These are phyloP conservation scores for Crossaster papposus DNA, from an alignment of 53 echinoderm and acorn worm genomes.

Conservation along the genomic window DNA sequence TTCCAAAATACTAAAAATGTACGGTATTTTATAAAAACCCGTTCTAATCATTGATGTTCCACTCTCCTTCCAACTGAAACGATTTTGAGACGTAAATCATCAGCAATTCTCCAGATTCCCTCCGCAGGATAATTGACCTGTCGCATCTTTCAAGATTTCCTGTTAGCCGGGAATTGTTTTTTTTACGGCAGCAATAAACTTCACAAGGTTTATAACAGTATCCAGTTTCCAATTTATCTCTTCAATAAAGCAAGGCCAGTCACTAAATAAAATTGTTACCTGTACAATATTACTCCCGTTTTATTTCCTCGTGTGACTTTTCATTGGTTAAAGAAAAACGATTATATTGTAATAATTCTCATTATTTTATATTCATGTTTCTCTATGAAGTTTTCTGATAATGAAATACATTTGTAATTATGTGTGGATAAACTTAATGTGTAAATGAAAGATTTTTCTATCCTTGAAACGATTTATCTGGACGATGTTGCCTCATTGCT, in stretches of 20 bases:
- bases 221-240: conserved; percentile 28
- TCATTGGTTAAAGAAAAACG: neutral
- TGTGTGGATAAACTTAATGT: neutral
- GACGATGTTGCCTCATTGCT: neutral
- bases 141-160: neutral
- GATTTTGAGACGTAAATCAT: neutral
- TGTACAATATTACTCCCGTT: neutral
- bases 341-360: neutral
- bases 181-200: conserved; percentile 19
- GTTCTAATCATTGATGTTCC: neutral
- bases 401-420: no score
- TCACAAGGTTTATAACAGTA: neutral
- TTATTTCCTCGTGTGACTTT: neutral
- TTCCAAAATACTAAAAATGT: conserved; percentile 5
- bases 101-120: neutral
- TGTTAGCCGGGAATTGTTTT: neutral
- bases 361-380: no score
- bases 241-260: neutral
- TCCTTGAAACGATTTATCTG: neutral
- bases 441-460: neutral
- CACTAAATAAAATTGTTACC: neutral
- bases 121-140: neutral
- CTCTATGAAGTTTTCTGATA: no score
- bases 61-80: neutral
- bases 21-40: neutral